Conservation (phyloP, 2,797 vertebrate genomes). For the Pseudotriccus pelzelni region DNA sequence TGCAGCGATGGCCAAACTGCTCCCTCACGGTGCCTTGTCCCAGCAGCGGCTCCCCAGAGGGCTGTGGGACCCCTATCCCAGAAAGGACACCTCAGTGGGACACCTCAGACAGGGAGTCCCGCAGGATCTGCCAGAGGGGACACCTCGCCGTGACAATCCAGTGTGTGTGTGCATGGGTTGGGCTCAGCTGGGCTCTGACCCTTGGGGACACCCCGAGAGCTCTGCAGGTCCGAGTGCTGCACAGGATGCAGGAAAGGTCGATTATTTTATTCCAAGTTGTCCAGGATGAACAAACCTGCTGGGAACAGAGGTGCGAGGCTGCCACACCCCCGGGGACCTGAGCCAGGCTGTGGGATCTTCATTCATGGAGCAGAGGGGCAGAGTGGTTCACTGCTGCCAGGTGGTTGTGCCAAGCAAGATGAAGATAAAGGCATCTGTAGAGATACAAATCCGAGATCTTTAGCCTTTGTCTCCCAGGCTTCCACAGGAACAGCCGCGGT, state of each 20-base stretch:
- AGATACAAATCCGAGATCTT: not conserved
- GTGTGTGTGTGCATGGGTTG: too few species aligned
- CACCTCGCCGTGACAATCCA: not conserved
- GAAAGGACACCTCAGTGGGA: too few species aligned
- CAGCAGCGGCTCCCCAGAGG: too few species aligned
- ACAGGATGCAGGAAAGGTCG: not conserved
- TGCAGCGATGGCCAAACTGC: too few species aligned
- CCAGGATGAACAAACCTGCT: not conserved
- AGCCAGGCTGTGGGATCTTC: not conserved
- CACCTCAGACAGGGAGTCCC: too few species aligned
- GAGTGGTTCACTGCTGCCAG: not conserved
- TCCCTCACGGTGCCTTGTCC: too few species aligned
- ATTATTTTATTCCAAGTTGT: accelerated
- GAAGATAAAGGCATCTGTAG: not conserved
- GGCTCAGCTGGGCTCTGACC: not conserved
- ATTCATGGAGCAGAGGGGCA: not conserved
- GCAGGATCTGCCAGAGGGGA: not conserved
- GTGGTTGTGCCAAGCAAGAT: not conserved
- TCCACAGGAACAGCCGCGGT: accelerated
- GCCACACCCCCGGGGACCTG: not conserved
- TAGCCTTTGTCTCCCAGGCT: not conserved
- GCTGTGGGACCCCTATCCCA: too few species aligned
- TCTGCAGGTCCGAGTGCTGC: not conserved
- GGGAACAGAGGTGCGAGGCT: accelerated
- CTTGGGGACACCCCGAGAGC: not conserved